These are phyloP conservation scores for Liparis tanakae DNA, from an alignment of 2,797 vertebrate species.

Conservation along the genomic window DNA sequence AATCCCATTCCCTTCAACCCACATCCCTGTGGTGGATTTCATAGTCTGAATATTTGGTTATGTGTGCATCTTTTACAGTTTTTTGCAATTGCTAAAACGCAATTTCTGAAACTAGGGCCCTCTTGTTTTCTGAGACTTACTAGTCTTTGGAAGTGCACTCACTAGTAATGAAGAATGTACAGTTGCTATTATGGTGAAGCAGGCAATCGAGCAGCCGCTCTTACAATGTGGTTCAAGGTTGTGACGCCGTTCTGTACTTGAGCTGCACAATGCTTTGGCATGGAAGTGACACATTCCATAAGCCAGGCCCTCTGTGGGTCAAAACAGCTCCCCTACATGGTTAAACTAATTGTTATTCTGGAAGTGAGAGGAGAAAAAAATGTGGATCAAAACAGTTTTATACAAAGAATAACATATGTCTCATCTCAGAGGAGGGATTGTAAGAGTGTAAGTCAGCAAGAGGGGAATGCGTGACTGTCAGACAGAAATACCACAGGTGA, in stretches of 20 bases:
- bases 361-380: slow-evolving; percentile 20
- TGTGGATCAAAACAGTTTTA: background rate
- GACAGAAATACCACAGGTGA: slow-evolving; percentile 34
- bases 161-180: slow-evolving; percentile 17
- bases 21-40: background rate
- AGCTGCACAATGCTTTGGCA: slow-evolving; percentile 78
- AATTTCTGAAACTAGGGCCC: background rate
- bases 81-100: background rate
- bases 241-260: slow-evolving; percentile 74
- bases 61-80: background rate
- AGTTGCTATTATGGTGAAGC: slow-evolving; percentile 49
- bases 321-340: slow-evolving; percentile 41
- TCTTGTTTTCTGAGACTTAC: slow-evolving; percentile 10
- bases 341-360: slow-evolving; percentile 29
- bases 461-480: background rate
- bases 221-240: slow-evolving; percentile 84
- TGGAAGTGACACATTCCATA: slow-evolving; percentile 71
- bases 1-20: slow-evolving; percentile 8
- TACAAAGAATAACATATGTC: background rate
- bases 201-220: slow-evolving; percentile 74
- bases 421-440: background rate
- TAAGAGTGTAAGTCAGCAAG: background rate
- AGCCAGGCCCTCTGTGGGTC: slow-evolving; percentile 26
- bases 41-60: background rate
- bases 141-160: slow-evolving; percentile 21